Base-by-base conservation (phyloP, 1,140 invertebrate species). In the Listronotus bonariensis region DNA sequence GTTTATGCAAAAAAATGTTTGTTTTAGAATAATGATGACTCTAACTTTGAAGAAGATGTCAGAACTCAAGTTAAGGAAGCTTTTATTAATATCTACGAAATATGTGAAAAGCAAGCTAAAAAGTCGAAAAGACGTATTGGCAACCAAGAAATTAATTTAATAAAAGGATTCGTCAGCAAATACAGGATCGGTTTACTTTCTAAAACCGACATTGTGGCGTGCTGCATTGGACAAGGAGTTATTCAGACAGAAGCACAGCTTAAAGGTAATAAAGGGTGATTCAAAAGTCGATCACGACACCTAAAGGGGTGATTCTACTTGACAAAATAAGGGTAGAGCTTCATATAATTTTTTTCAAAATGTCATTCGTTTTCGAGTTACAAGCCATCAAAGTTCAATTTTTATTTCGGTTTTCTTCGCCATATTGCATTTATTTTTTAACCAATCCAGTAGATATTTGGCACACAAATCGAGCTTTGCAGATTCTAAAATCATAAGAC, bases 141-240 rank as follows among this genome's bases (percentile, higher is more conserved):
- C 0, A 20, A 62, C 12, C 45, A 70, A 18, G 67, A 71, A 58
- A 62, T 71, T 5, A 53, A 67, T 12, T 38, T 77, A 10, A 54
- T 76, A 36, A 61, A 66, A 18, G 60, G 69, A 14, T 68, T 77
- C 20, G 73, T 72, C 4, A 67, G 67, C 2, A 75, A 72, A 67
- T 75, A 76, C 38, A 56, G 72, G 20, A 65, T 72, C 15, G 72
- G 68, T 31, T 64, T 76, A n/a, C 58, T 75, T 55, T 65, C 67
- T 1, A 69, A 74, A 67, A 57, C 69, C 3, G 68, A 72, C 55
- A 42, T 73, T 12, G 70, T 77, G 1, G 67, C 73, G 14, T 66
- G 61, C 6, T 76, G 74, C 58, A 75, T 77, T 51, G 71, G 75
- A 8, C 68, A 68, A 65, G 70, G 73, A 18, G 38, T 75, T 26